Evolutionary conservation across 1,140 invertebrate genomes (phyloP).

Genomic region (Drosophila mayri): DNA sequence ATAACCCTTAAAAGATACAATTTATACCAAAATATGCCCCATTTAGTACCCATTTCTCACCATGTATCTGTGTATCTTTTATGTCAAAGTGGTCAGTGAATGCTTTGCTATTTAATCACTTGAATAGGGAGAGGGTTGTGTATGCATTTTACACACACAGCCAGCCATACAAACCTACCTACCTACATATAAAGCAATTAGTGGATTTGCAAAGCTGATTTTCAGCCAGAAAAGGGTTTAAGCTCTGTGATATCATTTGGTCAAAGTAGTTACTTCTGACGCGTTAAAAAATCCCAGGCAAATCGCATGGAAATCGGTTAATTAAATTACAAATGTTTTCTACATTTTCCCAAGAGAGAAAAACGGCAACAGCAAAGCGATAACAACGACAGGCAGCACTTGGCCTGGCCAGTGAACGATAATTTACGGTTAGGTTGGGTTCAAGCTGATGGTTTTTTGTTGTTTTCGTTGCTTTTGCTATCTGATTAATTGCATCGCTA

Average conservation of each 20-base stretch:
- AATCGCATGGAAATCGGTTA: constrained; percentile 23
- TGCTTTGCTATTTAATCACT: constrained; percentile 36
- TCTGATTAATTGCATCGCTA: constrained; percentile 42
- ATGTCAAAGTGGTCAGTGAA: constrained; percentile 31
- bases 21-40: neutral
- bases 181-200: constrained; percentile 27
- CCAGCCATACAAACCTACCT: neutral
- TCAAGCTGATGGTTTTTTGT: constrained; percentile 20
- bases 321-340: constrained; percentile 46
- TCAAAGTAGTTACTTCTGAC: neutral
- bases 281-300: constrained; percentile 21
- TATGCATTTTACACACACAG: neutral
- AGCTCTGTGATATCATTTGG: constrained; percentile 31
- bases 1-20: neutral
- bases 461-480: constrained; percentile 28
- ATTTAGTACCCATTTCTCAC: constrained; percentile 1
- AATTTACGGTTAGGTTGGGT: constrained; percentile 53
- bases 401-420: constrained; percentile 28
- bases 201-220: constrained; percentile 38
- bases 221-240: constrained; percentile 25
- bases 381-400: constrained; percentile 37
- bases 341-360: constrained; percentile 12
- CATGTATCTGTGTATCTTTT: constrained; percentile 3
- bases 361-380: constrained; percentile 14
- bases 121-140: constrained; percentile 17